Evolutionary conservation across 1,140 invertebrate genomes (phyloP), one percentile per base, ranked within the genome.

Genomic region (Drosophila chauvacae): DNA sequence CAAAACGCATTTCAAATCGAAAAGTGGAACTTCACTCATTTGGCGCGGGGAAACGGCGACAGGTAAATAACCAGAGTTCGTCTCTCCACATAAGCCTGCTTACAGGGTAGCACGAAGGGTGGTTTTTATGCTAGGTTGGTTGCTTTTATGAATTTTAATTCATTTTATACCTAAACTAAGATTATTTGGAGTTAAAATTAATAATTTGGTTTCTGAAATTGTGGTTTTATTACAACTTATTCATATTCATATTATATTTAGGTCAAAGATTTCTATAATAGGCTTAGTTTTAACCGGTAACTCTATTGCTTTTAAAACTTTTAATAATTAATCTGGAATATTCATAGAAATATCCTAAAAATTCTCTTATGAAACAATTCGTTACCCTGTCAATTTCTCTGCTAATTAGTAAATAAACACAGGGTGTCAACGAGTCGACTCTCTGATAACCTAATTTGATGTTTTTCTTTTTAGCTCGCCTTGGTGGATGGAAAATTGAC

Each of bases 1-100:
- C 79, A 88, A 83, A 88, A 85, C 80, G 84, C 84, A 87, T 80
- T 84, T 78, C 80, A 81, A 84, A 88, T 84, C 84, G 72, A 88
- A 88, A 87, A 77, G 80, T 87, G 84, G 84, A 80, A 80, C 85
- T 87, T 88, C 80, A 88, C 76, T 70, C 73, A 88, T 77, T 87
- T 77, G 72, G 51, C 76, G 71, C 51, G 48, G 50, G 71, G 62
- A 62, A 65, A 57, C 18, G 66, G 76, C 74, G 75, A 71, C 81
- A 88, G 71, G 33, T 69, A 45, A 62, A 33, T 68, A 23, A 48
- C 30, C 26, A 64, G 58, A 37, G 35, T 53, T 76, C 42, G 56
- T 41, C 33, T 59, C 58, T 68, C 53, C 55, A 50, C 28, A 53
- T 62, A 70, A 63, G 68, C 53, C 64, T 39, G 26, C 35, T 41